Evolutionary conservation across 2,888 invertebrate genomes (phyloP).

Genomic region (Himalopsyche anomala): DNA sequence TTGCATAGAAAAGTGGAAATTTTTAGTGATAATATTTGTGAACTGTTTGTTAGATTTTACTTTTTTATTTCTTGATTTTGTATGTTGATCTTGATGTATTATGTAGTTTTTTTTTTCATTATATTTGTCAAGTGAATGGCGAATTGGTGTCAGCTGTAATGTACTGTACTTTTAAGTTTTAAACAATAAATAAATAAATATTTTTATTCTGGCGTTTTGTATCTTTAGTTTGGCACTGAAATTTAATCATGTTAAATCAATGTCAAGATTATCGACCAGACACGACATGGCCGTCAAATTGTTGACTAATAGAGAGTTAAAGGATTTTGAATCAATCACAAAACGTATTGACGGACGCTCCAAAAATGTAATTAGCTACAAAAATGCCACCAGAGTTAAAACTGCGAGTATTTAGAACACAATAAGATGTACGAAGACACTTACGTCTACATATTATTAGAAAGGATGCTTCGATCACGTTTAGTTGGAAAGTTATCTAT

Average conservation of each 20-base stretch:
- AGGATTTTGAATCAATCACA: constrained; percentile 5
- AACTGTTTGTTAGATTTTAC: no score
- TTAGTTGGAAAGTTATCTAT: neutral
- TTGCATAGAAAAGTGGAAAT: no score
- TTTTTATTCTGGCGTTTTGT: no score
- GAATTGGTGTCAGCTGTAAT: no score
- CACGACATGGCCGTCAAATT: constrained; percentile 24
- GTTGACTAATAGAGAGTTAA: constrained; percentile 39
- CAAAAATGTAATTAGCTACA: neutral
- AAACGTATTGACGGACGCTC: constrained; percentile 2
- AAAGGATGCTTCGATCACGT: constrained; percentile 8
- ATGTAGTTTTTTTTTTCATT: no score
- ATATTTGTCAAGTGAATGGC: no score
- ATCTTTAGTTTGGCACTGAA: neutral
- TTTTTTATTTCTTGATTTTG: no score
- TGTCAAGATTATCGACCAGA: constrained; percentile 37
- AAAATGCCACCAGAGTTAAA: no score
- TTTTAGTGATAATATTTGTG: no score
- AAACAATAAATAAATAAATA: no score
- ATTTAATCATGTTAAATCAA: constrained; percentile 16
- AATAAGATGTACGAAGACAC: neutral
- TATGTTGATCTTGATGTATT: no score
- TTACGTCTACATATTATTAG: neutral
- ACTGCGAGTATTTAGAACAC: neutral
- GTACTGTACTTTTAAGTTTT: no score